phyloP scores from a whole-genome alignment of 64 coral and sea anemone species.

The Pachyseris speciosa region DNA sequence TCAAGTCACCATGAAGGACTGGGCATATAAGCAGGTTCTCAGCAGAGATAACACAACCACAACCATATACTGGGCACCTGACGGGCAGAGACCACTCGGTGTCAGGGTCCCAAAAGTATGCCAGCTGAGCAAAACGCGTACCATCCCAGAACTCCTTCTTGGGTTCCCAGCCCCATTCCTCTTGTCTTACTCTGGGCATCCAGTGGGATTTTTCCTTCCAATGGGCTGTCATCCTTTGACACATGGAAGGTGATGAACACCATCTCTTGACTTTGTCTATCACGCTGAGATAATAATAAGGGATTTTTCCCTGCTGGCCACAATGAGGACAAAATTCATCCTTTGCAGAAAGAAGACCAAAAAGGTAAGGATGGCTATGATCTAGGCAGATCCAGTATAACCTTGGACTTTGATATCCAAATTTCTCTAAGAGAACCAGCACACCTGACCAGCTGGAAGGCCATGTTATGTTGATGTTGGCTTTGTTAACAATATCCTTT shows the following conservation, averaged over 20 bases:
- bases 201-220: conserved; percentile 53
- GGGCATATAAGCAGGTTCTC: conserved; percentile 6
- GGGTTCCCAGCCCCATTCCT: conserved; percentile 36
- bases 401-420: conserved; percentile 62
- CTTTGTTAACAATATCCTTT: conserved; percentile 43
- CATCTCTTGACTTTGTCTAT: conserved; percentile 61
- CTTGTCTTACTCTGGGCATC: conserved; percentile 23
- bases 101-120: conserved; percentile 87
- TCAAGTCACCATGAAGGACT: not conserved
- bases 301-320: conserved; percentile 13
- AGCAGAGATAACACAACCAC: conserved; percentile 41
- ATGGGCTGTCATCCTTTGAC: conserved; percentile 54
- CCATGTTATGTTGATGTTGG: conserved; percentile 28
- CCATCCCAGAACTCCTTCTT: conserved; percentile 48
- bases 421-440: conserved; percentile 12
- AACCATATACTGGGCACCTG: conserved; percentile 28
- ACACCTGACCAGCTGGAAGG: conserved; percentile 58
- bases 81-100: conserved; percentile 65
- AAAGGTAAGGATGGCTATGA: conserved; percentile 41
- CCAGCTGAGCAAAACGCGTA: conserved; percentile 65
- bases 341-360: conserved; percentile 50
- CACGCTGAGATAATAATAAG: conserved; percentile 51
- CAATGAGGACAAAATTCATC: conserved; percentile 15
- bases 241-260: conserved; percentile 57
- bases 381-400: conserved; percentile 49